A percentile compares a stretch with the other conserved stretches of the same genome.
Evolutionary conservation across 2,797 vertebrate genomes (phyloP).

Genomic region (Oreonectes daqikongensis): DNA sequence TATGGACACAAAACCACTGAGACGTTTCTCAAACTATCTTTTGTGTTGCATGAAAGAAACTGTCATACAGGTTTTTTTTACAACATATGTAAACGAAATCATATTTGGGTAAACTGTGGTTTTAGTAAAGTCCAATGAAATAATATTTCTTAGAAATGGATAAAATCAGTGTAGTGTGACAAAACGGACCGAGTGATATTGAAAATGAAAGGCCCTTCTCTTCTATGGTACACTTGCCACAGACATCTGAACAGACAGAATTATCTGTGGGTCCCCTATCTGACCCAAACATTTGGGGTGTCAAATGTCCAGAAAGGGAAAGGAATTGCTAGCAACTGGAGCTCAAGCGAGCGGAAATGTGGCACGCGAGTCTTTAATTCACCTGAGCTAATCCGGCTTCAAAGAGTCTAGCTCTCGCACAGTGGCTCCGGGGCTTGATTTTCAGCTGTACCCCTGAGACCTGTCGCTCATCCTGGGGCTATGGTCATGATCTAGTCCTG

Average conservation of each 20-base stretch:
- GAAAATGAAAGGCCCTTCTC: neutral
- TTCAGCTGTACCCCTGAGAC: conserved; percentile 27
- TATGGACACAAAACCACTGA: too few relatives aligned
- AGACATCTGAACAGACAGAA: conserved; percentile 9
- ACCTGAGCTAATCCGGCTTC: conserved; percentile 57
- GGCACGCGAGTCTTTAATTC: conserved; percentile 27
- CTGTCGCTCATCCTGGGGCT: conserved; percentile 1
- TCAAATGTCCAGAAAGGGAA: conserved; percentile 4
- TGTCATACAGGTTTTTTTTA: too few relatives aligned
- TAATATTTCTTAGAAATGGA: neutral
- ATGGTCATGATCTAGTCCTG: conserved; percentile 42
- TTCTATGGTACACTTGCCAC: neutral
- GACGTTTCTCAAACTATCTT: too few relatives aligned
- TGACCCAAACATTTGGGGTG: conserved; percentile 20
- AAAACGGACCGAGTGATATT: neutral
- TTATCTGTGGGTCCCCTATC: neutral
- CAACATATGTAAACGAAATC: too few relatives aligned
- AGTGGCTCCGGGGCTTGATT: conserved; percentile 10
- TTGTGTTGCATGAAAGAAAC: too few relatives aligned
- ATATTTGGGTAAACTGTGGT: too few relatives aligned
- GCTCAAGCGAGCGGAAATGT: conserved; percentile 27
- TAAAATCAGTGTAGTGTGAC: neutral
- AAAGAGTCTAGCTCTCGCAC: conserved; percentile 46
- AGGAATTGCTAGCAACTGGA: conserved; percentile 8
- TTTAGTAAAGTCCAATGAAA: neutral